Conservation (phyloP, 2,888 invertebrate genomes). For the Ormyrus thymus region DNA sequence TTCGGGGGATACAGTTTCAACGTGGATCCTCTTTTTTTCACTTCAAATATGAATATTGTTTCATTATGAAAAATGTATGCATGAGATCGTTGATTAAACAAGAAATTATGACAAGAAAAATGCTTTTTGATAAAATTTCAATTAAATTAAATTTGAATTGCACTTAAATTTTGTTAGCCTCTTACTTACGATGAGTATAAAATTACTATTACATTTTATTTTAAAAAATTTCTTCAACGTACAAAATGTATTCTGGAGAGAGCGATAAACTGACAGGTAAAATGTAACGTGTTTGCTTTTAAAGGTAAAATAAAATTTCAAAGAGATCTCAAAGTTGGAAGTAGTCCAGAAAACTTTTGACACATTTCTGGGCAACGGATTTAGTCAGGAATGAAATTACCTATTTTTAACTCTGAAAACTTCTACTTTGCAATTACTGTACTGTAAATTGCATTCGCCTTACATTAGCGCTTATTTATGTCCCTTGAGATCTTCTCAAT, state of each 20-base stretch:
- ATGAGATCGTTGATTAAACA: too few relatives aligned
- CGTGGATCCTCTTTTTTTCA: too few relatives aligned
- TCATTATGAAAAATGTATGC: too few relatives aligned
- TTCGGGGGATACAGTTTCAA: too few relatives aligned
- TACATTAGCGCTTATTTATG: background rate
- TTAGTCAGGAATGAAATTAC: background rate
- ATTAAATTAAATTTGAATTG: too few relatives aligned
- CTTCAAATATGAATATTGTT: too few relatives aligned
- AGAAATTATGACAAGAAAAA: too few relatives aligned
- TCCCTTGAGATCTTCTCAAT: background rate
- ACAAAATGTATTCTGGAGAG: background rate
- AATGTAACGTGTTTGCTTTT: background rate
- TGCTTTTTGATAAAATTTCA: too few relatives aligned
- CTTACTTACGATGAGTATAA: too few relatives aligned
- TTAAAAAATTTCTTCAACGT: too few relatives aligned
- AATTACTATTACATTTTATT: too few relatives aligned
- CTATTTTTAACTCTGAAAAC: conserved; percentile 7
- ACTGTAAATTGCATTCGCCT: conserved; percentile 1
- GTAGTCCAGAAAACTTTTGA: conserved; percentile 14
- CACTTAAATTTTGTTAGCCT: too few relatives aligned
- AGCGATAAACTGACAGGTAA: background rate
- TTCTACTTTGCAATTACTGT: background rate
- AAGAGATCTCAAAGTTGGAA: conserved; percentile 4
- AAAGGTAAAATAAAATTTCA: background rate
- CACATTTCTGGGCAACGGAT: conserved; percentile 2